phyloP scores from a whole-genome alignment of 2,113 vertebrate species.

The Perca fluviatilis region DNA sequence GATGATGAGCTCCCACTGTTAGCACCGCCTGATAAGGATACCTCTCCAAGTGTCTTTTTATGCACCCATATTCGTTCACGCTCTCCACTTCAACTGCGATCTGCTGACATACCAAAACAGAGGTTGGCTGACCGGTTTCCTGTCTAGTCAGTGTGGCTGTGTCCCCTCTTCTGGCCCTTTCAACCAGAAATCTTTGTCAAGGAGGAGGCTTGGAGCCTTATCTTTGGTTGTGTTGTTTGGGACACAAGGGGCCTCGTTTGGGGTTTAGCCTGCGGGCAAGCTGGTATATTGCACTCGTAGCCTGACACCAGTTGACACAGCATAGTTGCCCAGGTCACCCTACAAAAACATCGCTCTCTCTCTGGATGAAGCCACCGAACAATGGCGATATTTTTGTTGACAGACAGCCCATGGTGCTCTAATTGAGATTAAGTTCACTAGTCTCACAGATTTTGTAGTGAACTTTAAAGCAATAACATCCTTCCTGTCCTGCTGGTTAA shows the following conservation, averaged over 20 bases:
- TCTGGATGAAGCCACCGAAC: slow-evolving; percentile 70
- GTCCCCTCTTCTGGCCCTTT: slow-evolving; percentile 60
- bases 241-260: slow-evolving; percentile 74
- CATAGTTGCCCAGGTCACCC: slow-evolving; percentile 81
- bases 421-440: slow-evolving; percentile 71
- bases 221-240: slow-evolving; percentile 75
- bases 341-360: slow-evolving; percentile 80
- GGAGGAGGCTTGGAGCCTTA: slow-evolving; percentile 66
- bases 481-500: slow-evolving; percentile 71
- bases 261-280: slow-evolving; percentile 74
- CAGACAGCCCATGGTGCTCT: slow-evolving; percentile 68
- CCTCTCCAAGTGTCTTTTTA: slow-evolving; percentile 30
- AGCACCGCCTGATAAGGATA: background rate
- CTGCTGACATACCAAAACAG: slow-evolving; percentile 13
- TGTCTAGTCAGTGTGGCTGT: slow-evolving; percentile 56
- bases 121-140: slow-evolving; percentile 58
- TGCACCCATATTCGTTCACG: slow-evolving; percentile 54
- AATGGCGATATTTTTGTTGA: slow-evolving; percentile 78
- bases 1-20: background rate
- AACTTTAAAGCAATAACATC: slow-evolving; percentile 70
- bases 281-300: slow-evolving; percentile 77
- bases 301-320: slow-evolving; percentile 85
- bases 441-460: slow-evolving; percentile 51
- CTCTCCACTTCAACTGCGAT: slow-evolving; percentile 25
- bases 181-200: slow-evolving; percentile 63